Conservation (phyloP, 2,888 invertebrate genomes). For the Uloborus plumipes region DNA sequence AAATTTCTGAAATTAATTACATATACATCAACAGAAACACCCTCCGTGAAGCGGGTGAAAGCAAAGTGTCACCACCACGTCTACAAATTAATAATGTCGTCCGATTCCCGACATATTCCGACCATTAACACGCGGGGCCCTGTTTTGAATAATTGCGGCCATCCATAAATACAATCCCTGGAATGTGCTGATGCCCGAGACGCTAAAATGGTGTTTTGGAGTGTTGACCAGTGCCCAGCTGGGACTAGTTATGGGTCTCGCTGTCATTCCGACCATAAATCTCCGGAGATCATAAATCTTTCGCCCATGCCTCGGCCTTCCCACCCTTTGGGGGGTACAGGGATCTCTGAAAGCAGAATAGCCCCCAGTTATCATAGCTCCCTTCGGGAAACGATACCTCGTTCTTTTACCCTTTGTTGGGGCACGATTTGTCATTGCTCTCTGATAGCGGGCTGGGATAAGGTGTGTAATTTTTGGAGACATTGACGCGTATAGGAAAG, state of each 20-base stretch:
- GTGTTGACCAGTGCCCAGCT: conserved; percentile 45
- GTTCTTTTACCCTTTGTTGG: conserved; percentile 49
- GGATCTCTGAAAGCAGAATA: conserved; percentile 53
- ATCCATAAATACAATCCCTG: too few species aligned
- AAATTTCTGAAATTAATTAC: too few species aligned
- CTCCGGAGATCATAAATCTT: conserved; percentile 56
- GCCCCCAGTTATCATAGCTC: conserved; percentile 40
- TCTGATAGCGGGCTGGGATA: conserved; percentile 6
- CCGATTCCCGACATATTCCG: too few species aligned
- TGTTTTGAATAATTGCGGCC: too few species aligned
- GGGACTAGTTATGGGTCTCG: conserved; percentile 46
- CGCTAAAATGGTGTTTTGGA: too few species aligned
- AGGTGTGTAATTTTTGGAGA: conserved; percentile 26
- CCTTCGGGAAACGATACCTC: conserved; percentile 49
- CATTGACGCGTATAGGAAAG: conserved; percentile 16
- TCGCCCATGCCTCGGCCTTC: conserved; percentile 49
- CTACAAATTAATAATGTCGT: too few species aligned
- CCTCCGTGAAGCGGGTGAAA: too few species aligned
- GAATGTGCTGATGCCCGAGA: too few species aligned
- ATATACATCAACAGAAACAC: too few species aligned
- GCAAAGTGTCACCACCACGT: too few species aligned
- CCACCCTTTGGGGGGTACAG: conserved; percentile 44
- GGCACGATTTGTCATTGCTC: conserved; percentile 52
- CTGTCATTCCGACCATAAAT: conserved; percentile 62
- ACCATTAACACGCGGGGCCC: too few species aligned